Base-by-base conservation (phyloP, 30 jellyfish, hydroid and myxozoan species). In the Hydractinia symbiolongicarpus region DNA sequence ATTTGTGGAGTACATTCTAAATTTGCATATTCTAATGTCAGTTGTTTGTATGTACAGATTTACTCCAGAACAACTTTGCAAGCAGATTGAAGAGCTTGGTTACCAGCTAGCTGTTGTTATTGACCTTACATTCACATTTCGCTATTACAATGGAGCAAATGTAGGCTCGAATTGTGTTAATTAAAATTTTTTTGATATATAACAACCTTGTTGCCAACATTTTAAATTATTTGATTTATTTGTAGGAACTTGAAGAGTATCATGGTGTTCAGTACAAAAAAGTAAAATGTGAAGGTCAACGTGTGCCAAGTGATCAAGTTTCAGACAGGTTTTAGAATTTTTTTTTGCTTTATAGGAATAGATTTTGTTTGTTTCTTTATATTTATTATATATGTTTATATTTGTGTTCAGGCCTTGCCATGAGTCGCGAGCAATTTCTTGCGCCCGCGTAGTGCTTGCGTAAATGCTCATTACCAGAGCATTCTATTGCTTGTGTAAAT, bases 81-180 rank as follows among this genome's bases (percentile, higher is more conserved):
- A 78, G 52, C 66, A 66, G 49, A 55, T 90, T n/a, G 69, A 58
- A 44, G 72, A 69, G 20, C 66, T 52, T 44, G 94, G 94, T 40
- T 66, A 8, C 17, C 79, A 78, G 55, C 94, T 90, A 9, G 95
- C 89, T 10, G 86, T 90, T 73, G 94, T 90, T 68, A 82, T 90
- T 75, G 97, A 90, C 73, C 72, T 90, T 17, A 90, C 97, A 67
- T 75, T 78, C 79, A 90, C 97, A 5, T 85, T 58, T 52, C 76
- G 95, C 13, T 90, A 90, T 67, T 90, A 90, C 55, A 67, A 90
- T 90, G 97, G 97, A 6, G 60, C 21, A n/a, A 10, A 67, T 67
- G 96, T 83, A 79, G 62, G 74, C 10, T 54, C 44, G 44, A 30
- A 30, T 30, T 30, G 44, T 30, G 44, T 30, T 1, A 30, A 30